phyloP scores from a whole-genome alignment of 1,140 invertebrate species.

The Gyrodactylus bullatarudis region DNA sequence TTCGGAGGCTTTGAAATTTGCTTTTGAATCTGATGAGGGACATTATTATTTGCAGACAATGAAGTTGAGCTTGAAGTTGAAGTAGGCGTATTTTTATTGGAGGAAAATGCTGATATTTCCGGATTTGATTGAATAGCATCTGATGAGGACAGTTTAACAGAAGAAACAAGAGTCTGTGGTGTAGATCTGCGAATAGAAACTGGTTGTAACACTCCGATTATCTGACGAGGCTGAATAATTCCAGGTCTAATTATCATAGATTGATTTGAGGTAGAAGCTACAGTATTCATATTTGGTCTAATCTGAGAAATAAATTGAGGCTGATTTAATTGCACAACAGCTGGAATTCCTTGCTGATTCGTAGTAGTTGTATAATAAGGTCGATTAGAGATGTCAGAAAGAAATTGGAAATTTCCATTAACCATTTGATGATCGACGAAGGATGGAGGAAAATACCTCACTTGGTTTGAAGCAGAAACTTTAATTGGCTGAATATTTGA shows the following conservation, averaged over 20 bases:
- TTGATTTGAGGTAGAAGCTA: background rate
- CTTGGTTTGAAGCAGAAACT: too few species aligned
- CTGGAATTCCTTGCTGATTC: background rate
- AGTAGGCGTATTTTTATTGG: too few species aligned
- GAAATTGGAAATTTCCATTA: background rate
- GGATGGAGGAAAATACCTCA: too few species aligned
- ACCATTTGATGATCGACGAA: background rate
- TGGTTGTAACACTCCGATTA: background rate
- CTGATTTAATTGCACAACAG: background rate
- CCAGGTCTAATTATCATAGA: background rate
- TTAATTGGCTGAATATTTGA: too few species aligned
- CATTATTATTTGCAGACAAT: too few species aligned
- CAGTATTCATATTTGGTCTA: background rate
- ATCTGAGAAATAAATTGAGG: background rate
- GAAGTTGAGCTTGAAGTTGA: too few species aligned
- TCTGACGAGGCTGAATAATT: background rate
- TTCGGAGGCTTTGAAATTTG: background rate
- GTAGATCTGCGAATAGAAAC: background rate
- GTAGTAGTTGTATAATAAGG: background rate
- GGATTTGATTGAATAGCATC: too few species aligned
- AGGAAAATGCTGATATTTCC: too few species aligned
- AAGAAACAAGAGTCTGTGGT: too few species aligned
- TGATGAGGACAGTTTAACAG: too few species aligned
- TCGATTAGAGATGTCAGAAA: background rate
- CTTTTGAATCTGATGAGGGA: background rate